Conservation (phyloP, 1,140 invertebrate species). For the Cyclina sinensis region DNA sequence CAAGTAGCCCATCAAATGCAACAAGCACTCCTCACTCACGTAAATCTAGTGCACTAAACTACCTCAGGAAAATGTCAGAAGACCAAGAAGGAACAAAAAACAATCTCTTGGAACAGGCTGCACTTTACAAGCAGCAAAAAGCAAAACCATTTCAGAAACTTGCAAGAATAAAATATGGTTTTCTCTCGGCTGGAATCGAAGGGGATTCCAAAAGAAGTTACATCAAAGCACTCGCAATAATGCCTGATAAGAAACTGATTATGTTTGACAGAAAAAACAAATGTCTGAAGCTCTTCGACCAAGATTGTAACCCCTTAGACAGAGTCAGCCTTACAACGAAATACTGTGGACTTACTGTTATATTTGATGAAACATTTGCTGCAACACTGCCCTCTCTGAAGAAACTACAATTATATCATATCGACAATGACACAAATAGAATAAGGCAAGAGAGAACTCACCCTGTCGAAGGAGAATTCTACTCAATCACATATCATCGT, state of each 20-base stretch:
- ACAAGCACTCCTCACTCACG: not conserved
- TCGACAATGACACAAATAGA: conserved; percentile 38
- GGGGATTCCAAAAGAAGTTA: conserved; percentile 40
- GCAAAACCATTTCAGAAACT: conserved; percentile 60
- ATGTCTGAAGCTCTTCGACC: conserved; percentile 60
- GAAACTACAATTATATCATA: conserved; percentile 38
- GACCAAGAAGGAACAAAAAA: conserved; percentile 37
- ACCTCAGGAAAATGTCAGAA: conserved; percentile 48
- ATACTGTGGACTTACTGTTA: conserved; percentile 30
- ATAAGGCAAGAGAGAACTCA: conserved; percentile 14
- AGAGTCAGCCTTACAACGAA: conserved; percentile 16
- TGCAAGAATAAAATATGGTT: conserved; percentile 19
- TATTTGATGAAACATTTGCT: conserved; percentile 23
- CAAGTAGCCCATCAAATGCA: not conserved
- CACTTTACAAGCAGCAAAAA: conserved; percentile 51
- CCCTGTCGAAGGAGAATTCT: conserved; percentile 46
- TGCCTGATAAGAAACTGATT: conserved; percentile 42
- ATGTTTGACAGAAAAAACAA: conserved; percentile 54
- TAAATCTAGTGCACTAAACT: conserved; percentile 19
- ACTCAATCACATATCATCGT: conserved; percentile 20
- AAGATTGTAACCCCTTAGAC: conserved; percentile 55
- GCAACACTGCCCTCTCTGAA: conserved; percentile 42
- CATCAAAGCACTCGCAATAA: conserved; percentile 35
- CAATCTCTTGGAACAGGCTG: conserved; percentile 14
- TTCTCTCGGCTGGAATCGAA: conserved; percentile 37